Evolutionary conservation across 2,113 vertebrate genomes (phyloP), one percentile per base, ranked within the genome.

Genomic region (Oncorhynchus masou): DNA sequence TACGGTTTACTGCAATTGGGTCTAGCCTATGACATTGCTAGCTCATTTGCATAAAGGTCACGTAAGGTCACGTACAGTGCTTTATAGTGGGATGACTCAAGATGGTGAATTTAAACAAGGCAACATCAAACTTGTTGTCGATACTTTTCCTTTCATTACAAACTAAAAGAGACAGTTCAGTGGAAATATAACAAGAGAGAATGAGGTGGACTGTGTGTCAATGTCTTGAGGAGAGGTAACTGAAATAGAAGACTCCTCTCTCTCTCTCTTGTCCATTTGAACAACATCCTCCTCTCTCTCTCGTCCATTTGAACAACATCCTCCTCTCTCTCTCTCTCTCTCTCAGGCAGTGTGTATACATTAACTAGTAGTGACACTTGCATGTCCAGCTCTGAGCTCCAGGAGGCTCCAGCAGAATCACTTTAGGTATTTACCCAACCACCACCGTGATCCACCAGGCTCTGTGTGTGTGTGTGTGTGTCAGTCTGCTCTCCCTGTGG

Each of bases 321-420:
- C 34, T 7, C 1, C 12, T 13, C 31, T 3, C 67, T n/a, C 29
- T 13, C 31, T 0, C 68, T 15, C 68, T 7, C 68, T 49, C 39
- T 15, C 68, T 48, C 68, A 12, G 31, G 39, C 68, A 20, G 31
- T 27, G 7, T 19, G 70, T 66, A 54, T 68, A 73, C 22, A 77
- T 81, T 71, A 81, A 67, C 16, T 68, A 31, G 66, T 24, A 80
- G 34, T 80, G 79, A 75, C 74, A 68, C 48, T 11, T n/a, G 39
- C 67, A 64, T 51, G 59, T 70, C 66, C 57, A 22, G 70, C 51
- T 76, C 62, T 45, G 54, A 22, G 70, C 34, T 76, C 59, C 59
- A 66, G 39, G 57, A 70, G 71, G 39, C 69, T 11, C 25, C 79
- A 13, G 51, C 22, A 25, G 60, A 69, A 68, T 62, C 62, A n/a